Base-by-base conservation (phyloP, 1,140 invertebrate genomes). In the Cydia strobilella region DNA sequence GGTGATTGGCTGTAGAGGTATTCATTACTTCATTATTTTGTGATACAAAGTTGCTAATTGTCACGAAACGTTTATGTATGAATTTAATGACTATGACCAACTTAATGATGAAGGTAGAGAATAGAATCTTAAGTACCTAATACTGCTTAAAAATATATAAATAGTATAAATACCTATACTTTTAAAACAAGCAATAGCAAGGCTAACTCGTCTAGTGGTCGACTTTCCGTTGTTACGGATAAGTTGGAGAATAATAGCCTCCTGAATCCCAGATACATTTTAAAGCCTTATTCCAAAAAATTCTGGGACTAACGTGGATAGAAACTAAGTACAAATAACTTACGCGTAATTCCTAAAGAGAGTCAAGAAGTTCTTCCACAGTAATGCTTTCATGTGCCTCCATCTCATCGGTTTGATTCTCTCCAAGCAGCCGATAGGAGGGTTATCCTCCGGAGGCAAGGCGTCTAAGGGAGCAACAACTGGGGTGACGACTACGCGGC, bases 271-370 rank as follows among this genome's bases (percentile, higher is more conserved):
- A n/a, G n/a, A n/a, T n/a, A n/a, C n/a, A n/a, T n/a, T n/a, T n/a
- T n/a, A n/a, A n/a, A n/a, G n/a, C n/a, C n/a, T n/a, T n/a, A n/a
- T n/a, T n/a, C n/a, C n/a, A n/a, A n/a, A n/a, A n/a, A n/a, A n/a
- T n/a, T n/a, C n/a, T n/a, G n/a, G n/a, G n/a, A n/a, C n/a, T n/a
- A n/a, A n/a, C n/a, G n/a, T n/a, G n/a, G n/a, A n/a, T n/a, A n/a
- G n/a, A n/a, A n/a, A n/a, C 15, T 31, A 69, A 65, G 31, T 71
- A 73, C 63, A 27, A 20, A 48, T 72, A 10, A 45, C 94, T 94
- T 92, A 98, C 97, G 97, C 97, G 74, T 97, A 96, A 90, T 99
- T 99, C 85, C 98, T 95, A 94, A 97, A 97, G 94, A 99, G 96
- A 91, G 97, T 95, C 74, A 98, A 94, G 82, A 98, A 96, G 90